Conservation (phyloP, 2,797 vertebrate genomes). For the Pangasius djambal region DNA sequence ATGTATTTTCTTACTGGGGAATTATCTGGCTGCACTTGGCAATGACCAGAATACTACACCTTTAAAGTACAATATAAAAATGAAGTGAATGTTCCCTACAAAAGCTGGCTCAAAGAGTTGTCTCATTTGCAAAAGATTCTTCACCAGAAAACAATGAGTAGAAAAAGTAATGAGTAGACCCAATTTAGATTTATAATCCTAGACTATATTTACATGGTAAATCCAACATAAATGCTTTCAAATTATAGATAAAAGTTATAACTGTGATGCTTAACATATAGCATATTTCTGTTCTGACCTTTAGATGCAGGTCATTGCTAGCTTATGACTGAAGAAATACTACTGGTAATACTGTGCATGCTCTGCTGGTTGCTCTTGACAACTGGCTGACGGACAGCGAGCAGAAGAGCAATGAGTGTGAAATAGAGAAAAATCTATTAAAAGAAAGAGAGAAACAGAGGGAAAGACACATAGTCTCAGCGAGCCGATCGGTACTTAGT, state of each 20-base stretch:
- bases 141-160: not conserved
- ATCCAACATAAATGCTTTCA: no score
- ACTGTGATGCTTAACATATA: not conserved
- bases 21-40: not conserved
- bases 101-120: not conserved
- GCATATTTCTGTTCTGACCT: not conserved
- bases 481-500: not conserved
- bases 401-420: constrained; percentile 40
- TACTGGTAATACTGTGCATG: not conserved
- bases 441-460: constrained; percentile 2
- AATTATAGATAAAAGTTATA: not conserved
- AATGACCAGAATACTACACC: not conserved
- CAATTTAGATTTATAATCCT: not conserved
- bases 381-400: constrained; percentile 33
- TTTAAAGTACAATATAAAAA: not conserved
- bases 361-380: constrained; percentile 2
- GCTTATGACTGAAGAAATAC: constrained; percentile 20
- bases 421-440: constrained; percentile 43
- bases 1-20: not conserved
- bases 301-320: not conserved
- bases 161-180: not conserved
- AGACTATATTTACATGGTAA: not conserved
- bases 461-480: not conserved
- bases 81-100: not conserved
- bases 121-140: not conserved